Evolutionary conservation across 1,140 invertebrate species (phyloP).

Genomic region (Pygmarrhopalites habei): DNA sequence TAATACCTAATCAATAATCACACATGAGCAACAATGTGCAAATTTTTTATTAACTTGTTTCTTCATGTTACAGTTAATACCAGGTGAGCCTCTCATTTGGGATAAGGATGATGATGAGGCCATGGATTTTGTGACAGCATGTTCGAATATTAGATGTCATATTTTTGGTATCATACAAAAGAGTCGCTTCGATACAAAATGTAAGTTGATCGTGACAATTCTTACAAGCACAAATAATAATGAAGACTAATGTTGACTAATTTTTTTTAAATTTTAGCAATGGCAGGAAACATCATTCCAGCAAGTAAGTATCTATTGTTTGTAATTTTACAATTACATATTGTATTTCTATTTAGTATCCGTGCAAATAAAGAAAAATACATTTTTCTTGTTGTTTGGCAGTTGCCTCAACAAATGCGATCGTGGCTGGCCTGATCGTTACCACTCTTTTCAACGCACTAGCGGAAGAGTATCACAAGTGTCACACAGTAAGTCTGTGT

Average conservation of each 20-base stretch:
- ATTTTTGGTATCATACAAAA: constrained; percentile 87
- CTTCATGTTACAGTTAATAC: too few relatives aligned
- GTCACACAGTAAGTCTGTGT: constrained; percentile 9
- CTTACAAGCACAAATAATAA: not conserved
- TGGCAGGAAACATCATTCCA: constrained; percentile 97
- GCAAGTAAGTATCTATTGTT: too few relatives aligned
- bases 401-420: constrained; percentile 98
- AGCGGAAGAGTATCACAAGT: not conserved
- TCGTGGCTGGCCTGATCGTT: constrained; percentile 89
- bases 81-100: constrained; percentile 74
- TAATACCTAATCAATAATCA: too few relatives aligned
- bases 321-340: too few relatives aligned
- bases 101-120: constrained; percentile 92
- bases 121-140: constrained; percentile 94
- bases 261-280: constrained; percentile 56
- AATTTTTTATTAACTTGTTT: too few relatives aligned
- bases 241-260: constrained; percentile 16
- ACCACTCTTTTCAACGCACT: constrained; percentile 80
- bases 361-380: too few relatives aligned
- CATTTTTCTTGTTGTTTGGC: too few relatives aligned
- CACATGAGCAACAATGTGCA: too few relatives aligned
- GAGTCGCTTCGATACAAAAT: constrained; percentile 91
- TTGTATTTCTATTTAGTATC: too few relatives aligned
- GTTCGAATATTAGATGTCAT: constrained; percentile 83
- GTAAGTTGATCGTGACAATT: constrained; percentile 47